phyloP scores from a whole-genome alignment of 1,140 invertebrate species.

The Dryas iulia region DNA sequence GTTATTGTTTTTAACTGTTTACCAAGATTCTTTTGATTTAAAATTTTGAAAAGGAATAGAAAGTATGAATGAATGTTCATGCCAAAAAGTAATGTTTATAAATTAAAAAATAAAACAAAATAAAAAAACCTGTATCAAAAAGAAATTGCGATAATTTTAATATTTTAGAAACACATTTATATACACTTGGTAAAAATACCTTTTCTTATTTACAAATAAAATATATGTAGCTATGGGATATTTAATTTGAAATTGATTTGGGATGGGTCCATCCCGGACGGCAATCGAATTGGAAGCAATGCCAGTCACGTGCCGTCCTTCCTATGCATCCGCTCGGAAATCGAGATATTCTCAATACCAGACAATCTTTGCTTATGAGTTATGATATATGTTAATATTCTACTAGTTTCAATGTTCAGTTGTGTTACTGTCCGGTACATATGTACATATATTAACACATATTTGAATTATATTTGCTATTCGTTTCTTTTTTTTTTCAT shows the following conservation, averaged over 20 bases:
- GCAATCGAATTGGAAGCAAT: constrained; percentile 47
- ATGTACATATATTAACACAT: background rate
- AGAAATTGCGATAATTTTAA: too few species aligned
- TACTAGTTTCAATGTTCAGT: background rate
- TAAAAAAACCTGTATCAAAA: too few species aligned
- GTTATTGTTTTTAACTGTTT: background rate
- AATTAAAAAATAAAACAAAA: too few species aligned
- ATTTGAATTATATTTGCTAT: too few species aligned
- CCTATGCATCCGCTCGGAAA: constrained; percentile 11
- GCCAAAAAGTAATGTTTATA: too few species aligned
- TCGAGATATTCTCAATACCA: background rate
- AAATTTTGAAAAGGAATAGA: too few species aligned
- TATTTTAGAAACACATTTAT: too few species aligned
- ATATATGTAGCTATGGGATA: constrained; percentile 13
- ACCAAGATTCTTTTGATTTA: too few species aligned
- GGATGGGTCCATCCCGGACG: constrained; percentile 40
- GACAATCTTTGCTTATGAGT: background rate
- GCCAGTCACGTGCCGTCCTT: constrained; percentile 42
- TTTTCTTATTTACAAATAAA: background rate
- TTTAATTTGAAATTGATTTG: constrained; percentile 56
- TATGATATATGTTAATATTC: background rate
- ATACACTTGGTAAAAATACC: background rate
- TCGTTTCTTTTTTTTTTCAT: too few species aligned
- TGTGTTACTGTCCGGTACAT: background rate
- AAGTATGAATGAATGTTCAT: too few species aligned